Evolutionary conservation across 2,888 invertebrate species (phyloP), one percentile per base, ranked within the genome.

Genomic region (Dynastes tityus): DNA sequence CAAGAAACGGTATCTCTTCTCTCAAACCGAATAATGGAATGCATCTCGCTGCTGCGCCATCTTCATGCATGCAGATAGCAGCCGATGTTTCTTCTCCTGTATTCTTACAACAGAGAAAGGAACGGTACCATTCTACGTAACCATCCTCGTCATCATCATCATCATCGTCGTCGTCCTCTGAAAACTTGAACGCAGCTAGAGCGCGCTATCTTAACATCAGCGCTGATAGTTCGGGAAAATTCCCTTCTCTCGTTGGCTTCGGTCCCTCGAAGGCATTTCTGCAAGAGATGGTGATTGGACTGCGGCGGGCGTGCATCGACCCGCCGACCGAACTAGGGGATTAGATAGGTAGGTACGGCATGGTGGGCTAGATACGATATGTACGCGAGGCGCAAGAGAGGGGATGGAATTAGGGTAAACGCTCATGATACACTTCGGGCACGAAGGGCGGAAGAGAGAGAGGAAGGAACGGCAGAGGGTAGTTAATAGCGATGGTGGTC

Each of bases 211-310:
- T 45, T 45, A 45, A 8, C 8, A 45, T 45, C 45, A 45, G 45
- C 32, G 5, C 32, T 37, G 32, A 37, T 37, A 83, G 82, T 81
- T 82, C 81, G 82, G 82, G 81, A 82, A 81, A 83, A n/a, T 53
- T 53, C 53, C 16, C 53, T 53, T 53, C 16, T n/a, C 53, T 16
- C 4, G 45, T 45, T n/a, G 53, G n/a, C 5, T 83, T 82, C 82
- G 81, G 81, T 76, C 81, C 82, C 81, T 80, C 80, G 81, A 81
- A 53, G 83, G 82, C 80, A 82, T 82, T 83, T 82, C 82, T 81
- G 82, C 79, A 82, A 82, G 83, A 82, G 83, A 84, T 83, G 84
- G 84, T 84, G 84, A 84, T 84, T 84, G 84, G 84, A 80, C 81
- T 80, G 82, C 82, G 81, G 78, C 82, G 80, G 81, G 80, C 81